These are phyloP conservation scores for Alligator sinensis DNA, from an alignment of 2,113 vertebrate species.

Conservation along the genomic window DNA sequence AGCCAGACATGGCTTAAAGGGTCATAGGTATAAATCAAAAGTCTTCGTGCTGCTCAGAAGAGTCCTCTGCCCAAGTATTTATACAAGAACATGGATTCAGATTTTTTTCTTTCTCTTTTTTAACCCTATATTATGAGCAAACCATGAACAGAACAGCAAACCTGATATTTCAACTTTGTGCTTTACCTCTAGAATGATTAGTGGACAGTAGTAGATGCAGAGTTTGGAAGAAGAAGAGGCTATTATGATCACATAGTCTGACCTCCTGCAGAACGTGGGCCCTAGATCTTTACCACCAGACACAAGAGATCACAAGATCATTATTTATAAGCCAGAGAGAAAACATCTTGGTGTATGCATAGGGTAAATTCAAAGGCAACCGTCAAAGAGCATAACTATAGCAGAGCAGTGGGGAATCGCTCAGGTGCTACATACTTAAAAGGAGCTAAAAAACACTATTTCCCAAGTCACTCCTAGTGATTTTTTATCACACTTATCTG, in stretches of 20 bases:
- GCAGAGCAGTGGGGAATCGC: neutral
- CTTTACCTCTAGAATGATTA: neutral
- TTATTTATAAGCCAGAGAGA: neutral
- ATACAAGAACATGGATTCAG: neutral
- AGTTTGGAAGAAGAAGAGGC: neutral
- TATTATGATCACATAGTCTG: neutral
- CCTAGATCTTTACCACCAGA: neutral
- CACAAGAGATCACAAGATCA: neutral
- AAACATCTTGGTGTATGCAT: neutral
- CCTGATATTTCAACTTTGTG: neutral
- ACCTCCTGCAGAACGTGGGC: neutral
- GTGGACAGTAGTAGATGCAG: neutral
- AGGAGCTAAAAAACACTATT: neutral
- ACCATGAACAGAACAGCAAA: neutral
- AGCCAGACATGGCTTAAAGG: neutral
- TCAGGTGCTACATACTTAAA: accelerated
- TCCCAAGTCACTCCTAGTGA: neutral
- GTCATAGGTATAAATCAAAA: neutral
- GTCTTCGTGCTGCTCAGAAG: neutral
- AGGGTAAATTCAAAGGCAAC: neutral
- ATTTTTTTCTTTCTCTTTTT: neutral
- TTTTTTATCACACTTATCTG: neutral
- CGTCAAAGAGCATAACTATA: neutral
- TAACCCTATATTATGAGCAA: neutral
- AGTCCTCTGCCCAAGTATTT: neutral